Conservation (phyloP, 1,140 invertebrate species). For the Cylas formicarius region DNA sequence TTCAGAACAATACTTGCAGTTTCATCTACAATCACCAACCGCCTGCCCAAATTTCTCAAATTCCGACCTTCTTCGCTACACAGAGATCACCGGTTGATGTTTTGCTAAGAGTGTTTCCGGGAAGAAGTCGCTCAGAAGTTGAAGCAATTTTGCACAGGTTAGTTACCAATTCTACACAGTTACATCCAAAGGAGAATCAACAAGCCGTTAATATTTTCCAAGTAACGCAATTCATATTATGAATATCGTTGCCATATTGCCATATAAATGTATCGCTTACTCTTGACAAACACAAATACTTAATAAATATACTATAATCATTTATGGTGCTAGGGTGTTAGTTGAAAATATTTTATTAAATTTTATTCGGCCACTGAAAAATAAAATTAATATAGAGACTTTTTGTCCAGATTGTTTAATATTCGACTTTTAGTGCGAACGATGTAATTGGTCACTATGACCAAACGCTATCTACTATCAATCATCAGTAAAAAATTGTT, state of each 20-base stretch:
- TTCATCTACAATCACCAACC: constrained; percentile 45
- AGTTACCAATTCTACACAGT: background rate
- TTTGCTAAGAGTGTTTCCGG: constrained; percentile 74
- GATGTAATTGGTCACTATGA: too few relatives aligned
- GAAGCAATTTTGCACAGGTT: constrained; percentile 71
- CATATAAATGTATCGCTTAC: background rate
- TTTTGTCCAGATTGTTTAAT: too few relatives aligned
- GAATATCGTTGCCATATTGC: background rate
- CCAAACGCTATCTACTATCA: too few relatives aligned
- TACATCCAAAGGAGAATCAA: background rate
- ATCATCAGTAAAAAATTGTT: too few relatives aligned
- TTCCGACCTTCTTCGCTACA: constrained; percentile 37
- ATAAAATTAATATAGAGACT: too few relatives aligned
- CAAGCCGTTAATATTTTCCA: background rate
- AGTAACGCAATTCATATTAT: too few relatives aligned
- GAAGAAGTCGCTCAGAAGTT: constrained; percentile 72
- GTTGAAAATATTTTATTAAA: too few relatives aligned
- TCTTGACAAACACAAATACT: too few relatives aligned
- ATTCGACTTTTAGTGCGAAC: too few relatives aligned
- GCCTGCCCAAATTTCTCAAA: constrained; percentile 44
- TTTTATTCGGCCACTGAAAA: too few relatives aligned
- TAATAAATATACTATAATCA: too few relatives aligned
- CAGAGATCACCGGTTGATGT: constrained; percentile 67
- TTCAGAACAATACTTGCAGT: constrained; percentile 36
- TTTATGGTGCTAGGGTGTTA: too few relatives aligned